Evolutionary conservation across 2,888 invertebrate genomes (phyloP), one percentile per base, ranked within the genome.

Genomic region (Tachina lurida): DNA sequence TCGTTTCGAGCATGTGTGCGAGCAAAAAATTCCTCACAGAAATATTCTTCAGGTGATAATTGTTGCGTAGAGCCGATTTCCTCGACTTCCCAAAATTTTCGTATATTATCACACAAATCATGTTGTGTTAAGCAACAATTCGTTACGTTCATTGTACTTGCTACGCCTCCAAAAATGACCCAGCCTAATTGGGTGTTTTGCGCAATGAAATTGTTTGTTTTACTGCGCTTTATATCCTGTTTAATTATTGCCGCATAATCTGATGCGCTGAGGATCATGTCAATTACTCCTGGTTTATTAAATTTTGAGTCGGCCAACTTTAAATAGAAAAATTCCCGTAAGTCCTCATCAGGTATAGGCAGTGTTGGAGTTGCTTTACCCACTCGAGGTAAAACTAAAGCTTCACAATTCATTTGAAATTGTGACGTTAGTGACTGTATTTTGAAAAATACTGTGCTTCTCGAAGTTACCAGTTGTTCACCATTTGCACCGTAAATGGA

Each of bases 61-160:
- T 47, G 10, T 47, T 47, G 47, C 4, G 47, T 13, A 10, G 10
- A 13, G 12, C 13, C 13, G 47, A 47, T 47, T 47, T 47, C 47
- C 47, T 47, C 47, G 13, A 47, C 5, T 47, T 47, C 47, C 47
- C 47, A 47, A 84, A 87, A 52, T 71, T 84, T 82, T 87, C 82
- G 60, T 31, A 60, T 60, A 15, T 3, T 78, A 84, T 58, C 63
- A 22, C 73, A 52, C 86, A 75, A 54, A 80, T 41, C 41, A 79
- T 49, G 9, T 22, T 47, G 2, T 47, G 47, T 47, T 8, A 47
- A 47, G 10, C 47, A 47, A 9, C 47, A 47, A 47, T 47, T 47
- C 13, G 10, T 47, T 47, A 47, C 47, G 4, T 47, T 47, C 47
- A 47, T 13, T 9, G 47, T 47, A 13, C 3, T 47, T 3, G 47